These are phyloP conservation scores for Drosophila carrolli DNA, from an alignment of 1,140 invertebrate species.

Conservation along the genomic window DNA sequence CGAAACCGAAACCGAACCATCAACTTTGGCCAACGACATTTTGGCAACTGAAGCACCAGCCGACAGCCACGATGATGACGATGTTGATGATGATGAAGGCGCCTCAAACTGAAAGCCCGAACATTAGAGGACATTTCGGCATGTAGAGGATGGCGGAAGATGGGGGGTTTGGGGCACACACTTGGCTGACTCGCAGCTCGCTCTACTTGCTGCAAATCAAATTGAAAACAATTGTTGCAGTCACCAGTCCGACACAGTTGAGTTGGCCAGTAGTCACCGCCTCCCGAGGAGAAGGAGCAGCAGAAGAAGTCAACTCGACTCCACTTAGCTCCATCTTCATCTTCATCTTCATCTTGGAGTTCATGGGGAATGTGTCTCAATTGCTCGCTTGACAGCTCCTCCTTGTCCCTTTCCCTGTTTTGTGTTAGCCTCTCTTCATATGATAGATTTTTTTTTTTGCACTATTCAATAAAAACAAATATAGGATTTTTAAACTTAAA, in stretches of 20 bases:
- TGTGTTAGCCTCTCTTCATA: neutral
- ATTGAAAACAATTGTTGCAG: constrained; percentile 76
- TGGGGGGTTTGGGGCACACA: constrained; percentile 6
- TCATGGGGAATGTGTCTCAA: constrained; percentile 27
- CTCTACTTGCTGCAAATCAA: constrained; percentile 74
- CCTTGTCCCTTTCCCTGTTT: neutral
- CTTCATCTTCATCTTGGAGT: constrained; percentile 7
- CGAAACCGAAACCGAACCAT: constrained; percentile 40
- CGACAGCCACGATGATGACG: constrained; percentile 12
- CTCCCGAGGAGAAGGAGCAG: neutral
- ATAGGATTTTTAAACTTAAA: neutral
- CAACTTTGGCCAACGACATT: constrained; percentile 66
- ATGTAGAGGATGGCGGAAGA: neutral
- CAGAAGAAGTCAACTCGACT: constrained; percentile 15
- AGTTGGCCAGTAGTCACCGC: constrained; percentile 59
- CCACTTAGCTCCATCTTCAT: constrained; percentile 26
- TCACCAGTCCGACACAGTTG: constrained; percentile 59
- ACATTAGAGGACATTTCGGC: constrained; percentile 23
- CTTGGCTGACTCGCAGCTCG: constrained; percentile 43
- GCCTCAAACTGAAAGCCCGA: constrained; percentile 40
- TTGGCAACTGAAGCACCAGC: constrained; percentile 58
- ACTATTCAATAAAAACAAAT: constrained; percentile 3
- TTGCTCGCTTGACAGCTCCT: constrained; percentile 22
- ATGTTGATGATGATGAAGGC: constrained; percentile 37
- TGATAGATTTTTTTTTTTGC: constrained; percentile 10